Base-by-base conservation (phyloP, 2,888 invertebrate genomes). In the Drosophila longiperda region DNA sequence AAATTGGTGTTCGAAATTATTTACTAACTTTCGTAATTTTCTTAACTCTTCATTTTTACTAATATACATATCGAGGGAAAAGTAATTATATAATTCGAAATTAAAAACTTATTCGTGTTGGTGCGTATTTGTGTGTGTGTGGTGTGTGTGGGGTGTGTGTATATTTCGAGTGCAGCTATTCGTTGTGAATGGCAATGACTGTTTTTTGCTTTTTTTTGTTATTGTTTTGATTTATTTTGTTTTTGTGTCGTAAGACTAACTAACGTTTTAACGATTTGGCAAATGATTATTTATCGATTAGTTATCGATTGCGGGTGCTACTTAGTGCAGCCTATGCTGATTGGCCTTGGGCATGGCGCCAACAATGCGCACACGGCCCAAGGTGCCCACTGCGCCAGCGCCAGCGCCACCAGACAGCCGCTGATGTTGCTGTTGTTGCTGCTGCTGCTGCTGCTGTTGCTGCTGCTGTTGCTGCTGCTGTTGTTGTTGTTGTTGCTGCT, bases 261-360 rank as follows among this genome's bases (percentile, higher is more conserved):
- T 89, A 89, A 89, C 80, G 65, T 80, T 72, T 66, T 83, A 88
- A 88, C 90, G 84, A 90, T 86, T 86, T 86, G 85, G 85, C 90
- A 86, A 88, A 89, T 83, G 78, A 68, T 89, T 74, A 58, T 71
- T 80, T 73, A 77, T 77, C 66, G 63, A 80, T 73, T 48, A 66
- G 42, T 48, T 67, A 73, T 74, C 60, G 57, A 49, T 58, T 42
- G 29, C 7, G 40, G 54, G 20, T 66, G 54, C 55, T 65, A 23
- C 40, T 75, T 90, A 91, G 85, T 93, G 92, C 80, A 93, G 85
- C 80, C 93, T 91, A 66, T 91, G 92, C 68, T 92, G 92, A 83
- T 92, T 92, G 65, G 95, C 89, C 93, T 97, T 97, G 80, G 97
- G 97, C 91, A 97, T 95, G 73, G 97, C 96, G 66, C 96, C 97